phyloP scores from a whole-genome alignment of 2,888 invertebrate species.

The Meloe dianella region DNA sequence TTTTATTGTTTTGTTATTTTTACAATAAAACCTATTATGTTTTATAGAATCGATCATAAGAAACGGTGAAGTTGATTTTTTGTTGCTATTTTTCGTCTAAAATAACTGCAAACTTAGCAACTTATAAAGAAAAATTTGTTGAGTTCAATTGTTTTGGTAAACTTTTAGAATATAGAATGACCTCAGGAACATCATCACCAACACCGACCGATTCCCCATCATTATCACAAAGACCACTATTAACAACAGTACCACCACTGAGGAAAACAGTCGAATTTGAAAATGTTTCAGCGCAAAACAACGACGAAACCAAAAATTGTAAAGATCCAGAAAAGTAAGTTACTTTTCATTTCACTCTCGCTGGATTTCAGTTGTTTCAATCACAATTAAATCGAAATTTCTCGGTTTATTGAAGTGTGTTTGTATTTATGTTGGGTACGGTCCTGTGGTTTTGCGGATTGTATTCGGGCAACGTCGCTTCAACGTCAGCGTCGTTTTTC shows the following conservation, averaged over 20 bases:
- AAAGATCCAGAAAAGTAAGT: slow-evolving; percentile 47
- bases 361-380: not conserved
- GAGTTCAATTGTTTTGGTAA: not conserved
- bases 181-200: slow-evolving; percentile 52
- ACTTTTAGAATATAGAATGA: slow-evolving; percentile 39
- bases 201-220: slow-evolving; percentile 53
- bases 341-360: too few relatives aligned
- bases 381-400: too few relatives aligned
- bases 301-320: slow-evolving; percentile 35
- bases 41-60: not conserved
- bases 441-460: slow-evolving; percentile 19
- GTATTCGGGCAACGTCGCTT: slow-evolving; percentile 16
- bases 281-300: slow-evolving; percentile 36
- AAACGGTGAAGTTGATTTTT: not conserved
- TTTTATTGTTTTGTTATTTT: slow-evolving; percentile 21
- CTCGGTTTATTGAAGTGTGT: not conserved
- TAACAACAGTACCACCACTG: slow-evolving; percentile 34
- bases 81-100: too few relatives aligned
- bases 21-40: not conserved
- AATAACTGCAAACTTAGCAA: not conserved
- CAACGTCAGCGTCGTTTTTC: slow-evolving; percentile 22
- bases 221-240: slow-evolving; percentile 49
- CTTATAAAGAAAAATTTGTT: not conserved
- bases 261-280: slow-evolving; percentile 50
- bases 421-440: not conserved